Conservation (phyloP, 2,797 vertebrate species). For the Emys orbicularis region DNA sequence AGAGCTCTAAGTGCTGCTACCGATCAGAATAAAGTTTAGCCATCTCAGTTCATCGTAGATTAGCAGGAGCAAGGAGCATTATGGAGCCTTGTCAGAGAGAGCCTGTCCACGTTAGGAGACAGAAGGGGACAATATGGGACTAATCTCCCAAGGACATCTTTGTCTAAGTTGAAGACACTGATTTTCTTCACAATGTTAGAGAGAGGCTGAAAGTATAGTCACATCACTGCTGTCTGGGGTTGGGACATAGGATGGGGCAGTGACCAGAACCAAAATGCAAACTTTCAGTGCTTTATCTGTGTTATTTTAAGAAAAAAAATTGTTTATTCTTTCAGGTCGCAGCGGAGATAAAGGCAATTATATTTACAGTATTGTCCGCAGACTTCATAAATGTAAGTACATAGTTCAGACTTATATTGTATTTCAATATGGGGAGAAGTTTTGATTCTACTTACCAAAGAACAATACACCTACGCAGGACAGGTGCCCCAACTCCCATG, state of each 20-base stretch:
- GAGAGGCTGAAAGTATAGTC: neutral
- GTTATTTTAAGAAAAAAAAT: conserved; percentile 16
- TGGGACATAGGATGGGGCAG: fast-evolving
- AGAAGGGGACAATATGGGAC: neutral
- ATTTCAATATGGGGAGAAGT: neutral
- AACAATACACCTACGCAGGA: neutral
- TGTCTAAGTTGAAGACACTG: neutral
- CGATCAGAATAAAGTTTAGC: neutral
- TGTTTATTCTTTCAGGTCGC: conserved; percentile 50
- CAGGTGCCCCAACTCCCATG: neutral
- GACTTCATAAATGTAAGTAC: conserved; percentile 53
- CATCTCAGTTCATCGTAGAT: neutral
- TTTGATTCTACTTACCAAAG: neutral
- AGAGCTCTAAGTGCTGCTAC: neutral
- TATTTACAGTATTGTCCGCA: neutral
- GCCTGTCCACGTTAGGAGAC: neutral
- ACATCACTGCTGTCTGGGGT: fast-evolving
- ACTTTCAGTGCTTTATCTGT: neutral
- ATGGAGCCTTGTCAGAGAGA: neutral
- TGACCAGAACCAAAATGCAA: neutral
- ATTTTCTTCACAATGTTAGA: neutral
- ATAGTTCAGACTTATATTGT: neutral
- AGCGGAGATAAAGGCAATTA: conserved; percentile 9
- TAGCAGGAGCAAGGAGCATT: neutral
- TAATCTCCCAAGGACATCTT: neutral